Conservation (phyloP, 2,113 vertebrate genomes). For the Noctilio leporinus region DNA sequence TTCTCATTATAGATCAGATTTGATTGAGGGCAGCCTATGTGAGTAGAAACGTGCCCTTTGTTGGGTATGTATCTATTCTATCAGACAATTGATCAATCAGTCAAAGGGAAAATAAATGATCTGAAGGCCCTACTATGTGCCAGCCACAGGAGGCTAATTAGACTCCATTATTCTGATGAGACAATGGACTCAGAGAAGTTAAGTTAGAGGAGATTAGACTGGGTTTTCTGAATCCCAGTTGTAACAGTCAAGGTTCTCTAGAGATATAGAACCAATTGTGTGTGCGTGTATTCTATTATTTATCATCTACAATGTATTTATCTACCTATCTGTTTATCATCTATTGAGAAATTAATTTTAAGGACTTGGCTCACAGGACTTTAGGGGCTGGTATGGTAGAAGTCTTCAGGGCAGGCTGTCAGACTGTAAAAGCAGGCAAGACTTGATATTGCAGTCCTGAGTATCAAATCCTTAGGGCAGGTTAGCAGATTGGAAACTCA, state of each 20-base stretch:
- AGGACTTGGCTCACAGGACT: not conserved
- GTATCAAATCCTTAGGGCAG: not conserved
- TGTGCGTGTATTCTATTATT: not conserved
- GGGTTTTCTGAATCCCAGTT: not conserved
- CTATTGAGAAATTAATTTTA: not conserved
- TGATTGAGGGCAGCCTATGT: not conserved
- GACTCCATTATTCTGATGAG: not conserved
- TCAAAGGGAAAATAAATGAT: not conserved
- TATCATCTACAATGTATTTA: not conserved
- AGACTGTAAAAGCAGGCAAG: not conserved
- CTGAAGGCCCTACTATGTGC: not conserved
- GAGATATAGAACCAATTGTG: not conserved
- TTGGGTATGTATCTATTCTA: not conserved
- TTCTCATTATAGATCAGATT: conserved; percentile 49
- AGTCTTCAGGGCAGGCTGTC: not conserved
- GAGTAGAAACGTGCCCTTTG: conserved; percentile 34
- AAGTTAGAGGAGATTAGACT: not conserved
- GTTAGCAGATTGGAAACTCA: not conserved
- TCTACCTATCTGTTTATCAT: not conserved
- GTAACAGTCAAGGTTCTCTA: not conserved
- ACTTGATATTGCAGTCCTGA: not conserved
- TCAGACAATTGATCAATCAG: not conserved
- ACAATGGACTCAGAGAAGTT: not conserved
- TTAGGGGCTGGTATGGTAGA: not conserved
- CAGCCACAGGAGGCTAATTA: not conserved